Evolutionary conservation across 2,888 invertebrate species (phyloP).

Genomic region (Pherbina coryleti): DNA sequence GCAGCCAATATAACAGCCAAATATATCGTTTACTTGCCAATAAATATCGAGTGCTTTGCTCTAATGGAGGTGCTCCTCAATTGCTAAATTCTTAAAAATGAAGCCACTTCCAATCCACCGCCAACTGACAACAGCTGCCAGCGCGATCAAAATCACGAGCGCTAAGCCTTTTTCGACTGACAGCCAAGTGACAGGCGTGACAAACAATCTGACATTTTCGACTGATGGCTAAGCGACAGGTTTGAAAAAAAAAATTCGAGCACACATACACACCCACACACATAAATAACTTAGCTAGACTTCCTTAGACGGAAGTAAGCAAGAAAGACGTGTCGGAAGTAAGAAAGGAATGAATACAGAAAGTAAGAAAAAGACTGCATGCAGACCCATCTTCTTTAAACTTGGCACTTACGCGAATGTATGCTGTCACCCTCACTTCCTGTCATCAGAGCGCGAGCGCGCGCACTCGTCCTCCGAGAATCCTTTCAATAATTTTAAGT

Average conservation of each 20-base stretch:
- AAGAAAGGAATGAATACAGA: not conserved
- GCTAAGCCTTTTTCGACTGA: slow-evolving; percentile 14
- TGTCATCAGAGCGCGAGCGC: too few relatives aligned
- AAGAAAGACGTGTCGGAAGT: not conserved
- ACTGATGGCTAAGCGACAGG: not conserved
- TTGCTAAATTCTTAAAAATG: not conserved
- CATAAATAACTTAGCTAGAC: not conserved
- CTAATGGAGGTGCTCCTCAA: not conserved
- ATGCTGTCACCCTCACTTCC: too few relatives aligned
- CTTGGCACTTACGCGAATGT: too few relatives aligned
- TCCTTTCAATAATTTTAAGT: too few relatives aligned
- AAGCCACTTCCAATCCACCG: not conserved
- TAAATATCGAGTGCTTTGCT: not conserved
- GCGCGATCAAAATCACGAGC: slow-evolving; percentile 11
- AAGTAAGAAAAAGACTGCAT: not conserved
- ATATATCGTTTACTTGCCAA: not conserved
- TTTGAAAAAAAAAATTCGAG: not conserved
- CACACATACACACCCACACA: not conserved
- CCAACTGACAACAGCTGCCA: not conserved
- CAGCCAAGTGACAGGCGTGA: slow-evolving; percentile 25
- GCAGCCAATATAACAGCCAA: too few relatives aligned
- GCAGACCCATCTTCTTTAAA: too few relatives aligned
- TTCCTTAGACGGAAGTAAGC: not conserved
- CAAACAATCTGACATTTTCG: slow-evolving; percentile 27
- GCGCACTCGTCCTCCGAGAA: too few relatives aligned